Evolutionary conservation across 1,140 invertebrate genomes (phyloP), one percentile per base, ranked within the genome.

Genomic region (Probaryconus sp.): DNA sequence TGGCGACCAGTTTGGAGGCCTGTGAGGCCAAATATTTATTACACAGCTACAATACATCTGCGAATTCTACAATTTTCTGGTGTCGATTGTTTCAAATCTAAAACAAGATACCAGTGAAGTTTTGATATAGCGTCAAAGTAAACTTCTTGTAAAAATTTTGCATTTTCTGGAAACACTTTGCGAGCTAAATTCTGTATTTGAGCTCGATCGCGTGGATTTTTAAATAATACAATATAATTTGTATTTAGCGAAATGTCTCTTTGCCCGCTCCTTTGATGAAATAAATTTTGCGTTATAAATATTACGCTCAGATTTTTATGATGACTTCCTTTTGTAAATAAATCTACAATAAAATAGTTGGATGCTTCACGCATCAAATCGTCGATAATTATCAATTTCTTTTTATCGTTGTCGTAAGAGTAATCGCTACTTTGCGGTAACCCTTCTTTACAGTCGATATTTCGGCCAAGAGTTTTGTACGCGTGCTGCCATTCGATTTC

Each of bases 261-360:
- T n/a, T n/a, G n/a, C n/a, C n/a, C n/a, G n/a, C n/a, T n/a, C n/a
- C n/a, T n/a, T n/a, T n/a, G n/a, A n/a, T n/a, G n/a, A n/a, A 85
- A 85, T 38, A 85, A 14, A 63, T 85, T 85, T 80, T 87, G 84
- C 14, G 82, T 83, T 28, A 85, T 81, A 48, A 80, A 87, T 72
- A 87, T 83, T 21, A 85, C 80, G 72, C 76, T 84, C 9, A 85
- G 53, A 61, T 87, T 87, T 70, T 77, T 53, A 60, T 82, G 75
- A 71, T 85, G 82, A 72, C 77, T 79, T 79, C 79, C n/a, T n/a
- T 87, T 85, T 7, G 83, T 85, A 68, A 87, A 87, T 16, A 87
- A 76, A 78, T 86, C 82, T 2, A 83, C 76, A 37, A 86, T 58
- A 1, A 69, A 45, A 17, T 65, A 72, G 72, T 83, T 79, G 5